Base-by-base conservation (phyloP, 2,113 vertebrate species). In the Corythornis madagascariensis region DNA sequence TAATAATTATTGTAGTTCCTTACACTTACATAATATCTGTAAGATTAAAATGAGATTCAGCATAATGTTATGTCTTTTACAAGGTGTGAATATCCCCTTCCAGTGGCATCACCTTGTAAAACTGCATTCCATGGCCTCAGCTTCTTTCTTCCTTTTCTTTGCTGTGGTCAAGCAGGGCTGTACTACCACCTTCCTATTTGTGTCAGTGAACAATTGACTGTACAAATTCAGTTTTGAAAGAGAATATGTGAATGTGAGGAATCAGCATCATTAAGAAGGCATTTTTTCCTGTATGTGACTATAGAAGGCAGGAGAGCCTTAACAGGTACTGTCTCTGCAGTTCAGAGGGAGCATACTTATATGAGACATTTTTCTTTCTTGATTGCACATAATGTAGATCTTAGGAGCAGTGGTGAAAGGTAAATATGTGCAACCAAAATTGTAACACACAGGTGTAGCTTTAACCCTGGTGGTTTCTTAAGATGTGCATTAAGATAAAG, bases 11-110 rank as follows among this genome's bases (percentile, higher is more conserved):
- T 87, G 79, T 78, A 94, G 63, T 88, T 91, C 53, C 26, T 43
- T 95, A 53, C 66, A 61, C 75, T 90, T 78, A 67, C 16, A 26
- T 57, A 66, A 66, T 56, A 38, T 86, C 82, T 77, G 52, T 77
- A 75, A 94, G 94, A 90, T 92, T 88, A 88, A 92, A 92, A 83
- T 79, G 87, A 88, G 57, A 88, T 93, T 66, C 47, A 43, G 63
- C 11, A 72, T 89, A 60, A 83, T 4, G 33, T 71, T 90, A 43
- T 20, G 16, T 22, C 26, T 90, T 69, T 92, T 47, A 83, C 88
- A 86, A 88, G 61, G 53, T 78, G 52, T 65, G 57, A 31, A 47
- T 92, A 33, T 84, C 47, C 48, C 22, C 33, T 64, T 15, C 38
- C 64, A 85, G 53, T 12, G 47, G 47, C 74, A 83, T 59, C 43